phyloP scores from a whole-genome alignment of 2,888 invertebrate species.

The Choreutis nemorana region DNA sequence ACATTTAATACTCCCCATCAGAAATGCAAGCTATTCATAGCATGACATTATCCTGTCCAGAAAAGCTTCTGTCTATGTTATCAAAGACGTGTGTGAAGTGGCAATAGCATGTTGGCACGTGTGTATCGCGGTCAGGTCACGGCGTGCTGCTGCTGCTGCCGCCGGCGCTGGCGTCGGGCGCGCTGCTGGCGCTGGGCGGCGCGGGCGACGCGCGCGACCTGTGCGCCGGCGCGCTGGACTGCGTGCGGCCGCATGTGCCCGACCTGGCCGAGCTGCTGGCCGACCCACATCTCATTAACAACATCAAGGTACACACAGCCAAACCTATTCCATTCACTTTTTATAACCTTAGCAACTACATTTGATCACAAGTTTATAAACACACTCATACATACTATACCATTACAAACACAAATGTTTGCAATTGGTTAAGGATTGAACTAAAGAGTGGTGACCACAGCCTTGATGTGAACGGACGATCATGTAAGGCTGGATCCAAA shows the following conservation, averaged over 20 bases:
- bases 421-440: neutral
- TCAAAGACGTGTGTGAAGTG: no score
- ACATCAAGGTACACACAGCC: constrained; percentile 81
- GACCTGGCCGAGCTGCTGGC: constrained; percentile 95
- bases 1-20: no score
- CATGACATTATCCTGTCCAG: no score
- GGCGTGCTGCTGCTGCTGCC: constrained; percentile 74
- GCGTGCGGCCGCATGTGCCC: constrained; percentile 88
- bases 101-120: neutral
- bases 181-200: constrained; percentile 20
- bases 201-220: constrained; percentile 55
- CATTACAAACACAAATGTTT: no score
- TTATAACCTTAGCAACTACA: no score
- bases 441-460: neutral
- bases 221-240: constrained; percentile 91
- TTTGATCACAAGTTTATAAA: no score
- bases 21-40: no score
- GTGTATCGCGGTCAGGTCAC: constrained; percentile 26
- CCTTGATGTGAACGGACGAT: no score
- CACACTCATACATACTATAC: no score
- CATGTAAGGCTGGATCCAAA: no score
- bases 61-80: no score
- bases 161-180: constrained; percentile 44
- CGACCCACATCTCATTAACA: constrained; percentile 95
- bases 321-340: neutral